These are phyloP conservation scores for Acromyrmex heyeri DNA, from an alignment of 1,140 invertebrate species.

Conservation along the genomic window DNA sequence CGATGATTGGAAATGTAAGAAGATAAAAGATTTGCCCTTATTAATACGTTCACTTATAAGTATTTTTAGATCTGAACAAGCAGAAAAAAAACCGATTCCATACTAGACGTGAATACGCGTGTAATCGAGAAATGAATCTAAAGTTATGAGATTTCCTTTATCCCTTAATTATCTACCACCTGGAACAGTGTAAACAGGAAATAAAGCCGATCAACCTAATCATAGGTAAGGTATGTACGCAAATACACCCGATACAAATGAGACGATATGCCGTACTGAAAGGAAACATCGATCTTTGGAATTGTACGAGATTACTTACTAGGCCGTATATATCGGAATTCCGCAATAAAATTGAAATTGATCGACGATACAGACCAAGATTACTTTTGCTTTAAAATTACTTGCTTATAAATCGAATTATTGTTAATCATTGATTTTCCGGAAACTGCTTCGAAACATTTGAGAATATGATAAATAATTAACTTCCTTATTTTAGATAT, in stretches of 20 bases:
- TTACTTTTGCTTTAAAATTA: conserved; percentile 8
- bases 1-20: not conserved
- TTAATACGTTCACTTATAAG: not conserved
- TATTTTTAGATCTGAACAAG: not conserved
- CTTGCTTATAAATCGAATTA: not conserved
- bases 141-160: conserved; percentile 33
- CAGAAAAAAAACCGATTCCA: not conserved
- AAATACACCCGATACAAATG: conserved; percentile 25
- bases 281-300: conserved; percentile 36
- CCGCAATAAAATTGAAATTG: conserved; percentile 35
- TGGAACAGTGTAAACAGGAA: conserved; percentile 54
- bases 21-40: not conserved
- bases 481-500: not conserved
- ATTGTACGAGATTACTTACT: conserved; percentile 16
- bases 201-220: conserved; percentile 57
- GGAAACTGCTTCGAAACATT: not conserved
- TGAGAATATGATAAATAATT: not conserved
- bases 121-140: conserved; percentile 32
- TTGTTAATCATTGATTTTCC: not conserved
- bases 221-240: conserved; percentile 19
- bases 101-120: conserved; percentile 1
- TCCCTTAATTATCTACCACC: conserved; percentile 56
- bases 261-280: conserved; percentile 11
- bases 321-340: not conserved
- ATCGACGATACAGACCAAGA: not conserved